Evolutionary conservation across 2,797 vertebrate genomes (phyloP).

Genomic region (Microctenopoma steveboyesi): DNA sequence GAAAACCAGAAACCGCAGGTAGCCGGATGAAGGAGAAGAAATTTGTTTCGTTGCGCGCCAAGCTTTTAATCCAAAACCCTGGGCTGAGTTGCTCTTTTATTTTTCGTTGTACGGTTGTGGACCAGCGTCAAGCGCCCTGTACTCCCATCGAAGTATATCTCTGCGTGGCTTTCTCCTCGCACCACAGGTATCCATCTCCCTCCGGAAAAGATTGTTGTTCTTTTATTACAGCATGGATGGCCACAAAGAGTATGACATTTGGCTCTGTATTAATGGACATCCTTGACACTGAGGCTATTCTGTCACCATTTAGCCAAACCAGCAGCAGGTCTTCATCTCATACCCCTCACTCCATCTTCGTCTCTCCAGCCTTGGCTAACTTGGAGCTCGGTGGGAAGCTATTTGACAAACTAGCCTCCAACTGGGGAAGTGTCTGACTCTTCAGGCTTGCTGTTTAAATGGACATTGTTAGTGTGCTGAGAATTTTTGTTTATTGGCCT

Average conservation of each 20-base stretch:
- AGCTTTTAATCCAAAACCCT: slow-evolving; percentile 85
- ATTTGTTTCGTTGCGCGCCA: slow-evolving; percentile 80
- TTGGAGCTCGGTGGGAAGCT: slow-evolving; percentile 91
- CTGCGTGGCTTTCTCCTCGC: slow-evolving; percentile 74
- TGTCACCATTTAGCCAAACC: slow-evolving; percentile 66
- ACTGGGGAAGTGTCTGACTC: slow-evolving; percentile 89
- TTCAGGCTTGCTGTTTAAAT: slow-evolving; percentile 88
- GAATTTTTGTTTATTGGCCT: slow-evolving; percentile 82
- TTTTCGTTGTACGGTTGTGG: slow-evolving; percentile 43
- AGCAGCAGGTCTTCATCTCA: slow-evolving; percentile 63
- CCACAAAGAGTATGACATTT: slow-evolving; percentile 64
- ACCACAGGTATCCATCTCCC: slow-evolving; percentile 84
- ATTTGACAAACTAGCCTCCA: slow-evolving; percentile 88
- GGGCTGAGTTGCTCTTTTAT: slow-evolving; percentile 81
- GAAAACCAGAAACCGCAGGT: slow-evolving; percentile 87
- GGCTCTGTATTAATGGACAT: slow-evolving; percentile 75
- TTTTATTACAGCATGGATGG: slow-evolving; percentile 62
- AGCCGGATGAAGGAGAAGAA: slow-evolving; percentile 83
- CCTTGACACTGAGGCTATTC: slow-evolving; percentile 70
- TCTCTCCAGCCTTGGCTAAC: slow-evolving; percentile 70
- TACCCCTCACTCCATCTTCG: slow-evolving; percentile 76
- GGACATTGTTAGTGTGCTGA: slow-evolving; percentile 88
- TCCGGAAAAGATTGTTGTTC: slow-evolving; percentile 70
- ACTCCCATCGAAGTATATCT: slow-evolving; percentile 65
- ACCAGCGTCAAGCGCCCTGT: slow-evolving; percentile 53